Evolutionary conservation across 2,797 vertebrate genomes (phyloP).

Genomic region (Rachycentron canadum): DNA sequence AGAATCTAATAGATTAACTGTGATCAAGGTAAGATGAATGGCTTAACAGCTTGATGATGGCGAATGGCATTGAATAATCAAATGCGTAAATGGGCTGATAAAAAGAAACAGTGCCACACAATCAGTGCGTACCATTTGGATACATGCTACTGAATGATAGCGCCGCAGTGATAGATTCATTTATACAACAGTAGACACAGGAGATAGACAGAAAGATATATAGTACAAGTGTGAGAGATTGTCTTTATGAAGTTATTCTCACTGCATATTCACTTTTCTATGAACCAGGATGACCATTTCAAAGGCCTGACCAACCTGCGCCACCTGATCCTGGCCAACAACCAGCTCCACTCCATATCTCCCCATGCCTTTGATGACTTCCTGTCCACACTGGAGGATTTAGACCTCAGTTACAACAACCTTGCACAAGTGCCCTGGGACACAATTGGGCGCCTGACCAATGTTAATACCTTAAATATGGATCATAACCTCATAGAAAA

Average conservation of each 20-base stretch:
- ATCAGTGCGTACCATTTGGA: background rate
- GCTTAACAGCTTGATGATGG: background rate
- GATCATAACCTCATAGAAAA: constrained; percentile 93
- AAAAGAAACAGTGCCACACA: background rate
- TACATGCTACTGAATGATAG: background rate
- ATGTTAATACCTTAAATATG: constrained; percentile 91
- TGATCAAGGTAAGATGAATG: constrained; percentile 77
- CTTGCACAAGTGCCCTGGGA: constrained; percentile 90
- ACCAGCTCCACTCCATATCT: constrained; percentile 89
- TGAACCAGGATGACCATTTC: constrained; percentile 88
- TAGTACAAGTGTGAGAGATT: background rate
- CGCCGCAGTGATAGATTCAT: background rate
- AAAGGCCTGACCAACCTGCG: constrained; percentile 90
- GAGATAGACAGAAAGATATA: background rate
- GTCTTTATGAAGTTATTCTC: constrained; percentile 1
- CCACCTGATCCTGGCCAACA: constrained; percentile 91
- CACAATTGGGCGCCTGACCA: constrained; percentile 87
- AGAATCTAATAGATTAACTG: constrained; percentile 90
- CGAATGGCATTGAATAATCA: background rate
- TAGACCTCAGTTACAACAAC: constrained; percentile 93
- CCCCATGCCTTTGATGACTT: constrained; percentile 90
- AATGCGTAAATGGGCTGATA: background rate
- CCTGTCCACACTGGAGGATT: constrained; percentile 88
- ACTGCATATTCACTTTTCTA: constrained; percentile 10
- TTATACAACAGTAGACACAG: background rate